Base-by-base conservation (phyloP, 2,797 vertebrate species). In the Balearica regulorum region DNA sequence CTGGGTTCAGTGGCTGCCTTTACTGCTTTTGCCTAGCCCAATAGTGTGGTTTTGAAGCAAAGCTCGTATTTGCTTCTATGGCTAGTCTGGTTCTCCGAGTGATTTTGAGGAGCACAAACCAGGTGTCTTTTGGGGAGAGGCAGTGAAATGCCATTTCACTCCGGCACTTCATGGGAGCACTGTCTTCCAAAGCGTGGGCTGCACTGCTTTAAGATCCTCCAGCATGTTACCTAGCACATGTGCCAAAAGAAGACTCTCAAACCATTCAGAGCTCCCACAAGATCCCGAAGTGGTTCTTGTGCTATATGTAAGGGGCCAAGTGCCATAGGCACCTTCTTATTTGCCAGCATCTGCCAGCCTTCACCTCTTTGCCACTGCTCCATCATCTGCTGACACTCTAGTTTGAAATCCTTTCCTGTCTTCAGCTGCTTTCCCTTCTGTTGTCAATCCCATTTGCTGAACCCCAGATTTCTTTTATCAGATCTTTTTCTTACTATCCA, bases 401-500 rank as follows among this genome's bases (percentile, higher is more conserved):
- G 64, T 25, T 41, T 77, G 53, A 94, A 94, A 90, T 83, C 25
- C 48, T 85, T 83, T 80, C 68, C 71, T 77, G 25, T 77, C 64
- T 91, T 89, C 83, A 90, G 48, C 68, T 87, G 75, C 43, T 91
- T 91, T 93, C 60, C 84, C 68, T 95, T 93, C 93, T 93, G 75
- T 64, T 90, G 22, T 77, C 76, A 85, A 12, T 41, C 39, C 51
- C 33, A 41, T 60, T 76, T 89, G 48, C 68, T 55, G 75, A 96
- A 80, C 48, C 31, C 17, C 62, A 89, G 10, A 16, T 73, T 83
- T 83, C 57, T 60, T 95, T 92, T 61, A 87, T 76, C 70, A 87
- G 70, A 39, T 88, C 26, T 78, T 81, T 70, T 83, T 91, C 69
- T 54, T 83, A 21, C 54, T 80, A 39, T 20, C 25, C 15, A 5